A percentile compares a stretch with the other conserved stretches of the same genome.
phyloP scores from a whole-genome alignment of 2,113 vertebrate genomes.

The Fregata magnificens region DNA sequence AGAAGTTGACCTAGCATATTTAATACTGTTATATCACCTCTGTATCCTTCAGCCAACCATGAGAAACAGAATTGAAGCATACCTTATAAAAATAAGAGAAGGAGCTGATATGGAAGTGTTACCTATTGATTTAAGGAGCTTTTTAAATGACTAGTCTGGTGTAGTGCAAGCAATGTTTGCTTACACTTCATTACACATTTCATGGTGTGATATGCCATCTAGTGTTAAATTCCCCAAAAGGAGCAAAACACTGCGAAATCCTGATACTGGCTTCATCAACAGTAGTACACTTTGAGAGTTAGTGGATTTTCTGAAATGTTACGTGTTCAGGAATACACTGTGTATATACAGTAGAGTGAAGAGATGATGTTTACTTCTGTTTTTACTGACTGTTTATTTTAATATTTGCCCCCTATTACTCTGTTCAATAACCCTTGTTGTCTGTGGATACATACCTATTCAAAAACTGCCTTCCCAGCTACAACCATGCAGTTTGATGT shows the following conservation, averaged over 20 bases:
- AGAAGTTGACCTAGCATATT: background rate
- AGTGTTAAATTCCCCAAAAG: background rate
- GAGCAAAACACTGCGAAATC: background rate
- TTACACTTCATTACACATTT: background rate
- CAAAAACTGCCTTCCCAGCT: background rate
- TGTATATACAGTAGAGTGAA: background rate
- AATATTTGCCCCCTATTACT: background rate
- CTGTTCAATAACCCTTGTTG: background rate
- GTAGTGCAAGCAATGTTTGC: background rate
- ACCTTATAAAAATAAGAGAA: background rate
- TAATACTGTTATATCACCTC: background rate
- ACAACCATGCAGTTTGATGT: background rate
- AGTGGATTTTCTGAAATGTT: background rate
- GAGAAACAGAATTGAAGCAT: background rate
- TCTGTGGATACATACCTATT: background rate
- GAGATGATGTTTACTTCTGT: background rate
- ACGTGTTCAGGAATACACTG: background rate
- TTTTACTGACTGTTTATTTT: background rate
- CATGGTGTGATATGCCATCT: conserved; percentile 30
- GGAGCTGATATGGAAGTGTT: background rate
- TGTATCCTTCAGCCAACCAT: background rate
- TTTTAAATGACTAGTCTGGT: background rate
- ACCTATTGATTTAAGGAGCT: background rate
- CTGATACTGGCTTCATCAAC: background rate
- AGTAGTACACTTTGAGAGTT: background rate